Evolutionary conservation across 2,888 invertebrate genomes (phyloP).

Genomic region (Stictocephala bisonia): DNA sequence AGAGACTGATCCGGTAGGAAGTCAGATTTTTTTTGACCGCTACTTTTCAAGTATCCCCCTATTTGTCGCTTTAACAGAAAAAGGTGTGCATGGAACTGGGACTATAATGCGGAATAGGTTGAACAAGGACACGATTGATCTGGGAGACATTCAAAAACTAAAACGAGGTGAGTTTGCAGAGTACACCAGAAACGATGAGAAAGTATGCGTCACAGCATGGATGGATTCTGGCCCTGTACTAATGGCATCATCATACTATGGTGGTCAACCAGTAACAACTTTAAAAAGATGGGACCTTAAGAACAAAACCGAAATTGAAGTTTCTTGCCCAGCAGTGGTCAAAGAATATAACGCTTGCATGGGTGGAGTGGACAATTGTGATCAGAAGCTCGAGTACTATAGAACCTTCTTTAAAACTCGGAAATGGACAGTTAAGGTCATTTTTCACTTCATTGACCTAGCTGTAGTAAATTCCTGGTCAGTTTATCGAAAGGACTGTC

Average conservation of each 20-base stretch:
- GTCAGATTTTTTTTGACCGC: slow-evolving; percentile 20
- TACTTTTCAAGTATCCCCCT: slow-evolving; percentile 19
- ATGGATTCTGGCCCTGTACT: slow-evolving; percentile 1
- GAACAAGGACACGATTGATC: background rate
- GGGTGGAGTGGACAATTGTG: slow-evolving; percentile 30
- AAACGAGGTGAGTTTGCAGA: slow-evolving; percentile 30
- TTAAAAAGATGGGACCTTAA: slow-evolving; percentile 20
- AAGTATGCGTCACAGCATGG: slow-evolving; percentile 14
- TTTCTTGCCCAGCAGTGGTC: slow-evolving; percentile 9
- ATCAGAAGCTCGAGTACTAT: slow-evolving; percentile 39
- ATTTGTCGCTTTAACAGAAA: slow-evolving; percentile 1
- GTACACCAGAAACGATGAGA: slow-evolving; percentile 22
- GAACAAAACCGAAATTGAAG: slow-evolving; percentile 19
- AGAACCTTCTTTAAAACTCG: slow-evolving; percentile 5
- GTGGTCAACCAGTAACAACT: background rate
- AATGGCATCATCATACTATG: background rate
- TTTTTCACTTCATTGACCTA: slow-evolving; percentile 25
- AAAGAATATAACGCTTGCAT: background rate
- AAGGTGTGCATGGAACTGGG: slow-evolving; percentile 22
- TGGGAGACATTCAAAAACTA: background rate
- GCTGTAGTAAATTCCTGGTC: slow-evolving; percentile 32
- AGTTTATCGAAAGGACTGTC: slow-evolving; percentile 2
- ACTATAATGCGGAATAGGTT: slow-evolving; percentile 2
- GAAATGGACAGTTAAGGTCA: slow-evolving; percentile 29
- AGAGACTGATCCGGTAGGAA: background rate